A percentile compares a stretch with the other conserved stretches of the same genome.
Evolutionary conservation across 2,888 invertebrate genomes (phyloP).

Genomic region (Xylocampa areola): DNA sequence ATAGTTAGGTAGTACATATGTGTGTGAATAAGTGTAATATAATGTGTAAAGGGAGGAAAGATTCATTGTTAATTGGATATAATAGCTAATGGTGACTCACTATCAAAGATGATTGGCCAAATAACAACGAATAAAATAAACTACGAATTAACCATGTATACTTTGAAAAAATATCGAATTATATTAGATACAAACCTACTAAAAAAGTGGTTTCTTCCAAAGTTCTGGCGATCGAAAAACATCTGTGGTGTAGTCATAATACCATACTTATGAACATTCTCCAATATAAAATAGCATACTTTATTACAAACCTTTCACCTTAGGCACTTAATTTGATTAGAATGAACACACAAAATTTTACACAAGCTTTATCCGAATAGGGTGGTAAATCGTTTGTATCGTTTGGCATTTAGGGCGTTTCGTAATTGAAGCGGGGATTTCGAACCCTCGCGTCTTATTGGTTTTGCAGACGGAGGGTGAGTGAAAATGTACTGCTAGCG

Average conservation of each 20-base stretch:
- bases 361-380: slow-evolving; percentile 34
- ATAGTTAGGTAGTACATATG: too few species aligned
- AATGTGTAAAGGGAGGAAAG: too few species aligned
- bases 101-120: too few species aligned
- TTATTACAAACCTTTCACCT: slow-evolving; percentile 76
- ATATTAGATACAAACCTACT: not conserved
- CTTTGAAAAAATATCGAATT: too few species aligned
- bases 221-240: slow-evolving; percentile 57
- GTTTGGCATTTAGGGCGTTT: slow-evolving; percentile 77
- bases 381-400: slow-evolving; percentile 57
- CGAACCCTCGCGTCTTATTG: slow-evolving; percentile 87
- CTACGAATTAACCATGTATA: too few species aligned
- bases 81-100: too few species aligned
- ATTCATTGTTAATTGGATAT: too few species aligned
- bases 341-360: slow-evolving; percentile 50
- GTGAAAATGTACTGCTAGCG: slow-evolving; percentile 69
- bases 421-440: slow-evolving; percentile 66
- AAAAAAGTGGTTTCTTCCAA: slow-evolving; percentile 39
- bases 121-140: not conserved
- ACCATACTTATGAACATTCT: slow-evolving; percentile 67
- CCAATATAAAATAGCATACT: slow-evolving; percentile 60
- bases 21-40: too few species aligned
- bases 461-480: slow-evolving; percentile 85
- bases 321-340: slow-evolving; percentile 66
- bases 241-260: slow-evolving; percentile 62